Conservation (phyloP, 2,888 invertebrate species). For the Ceraclea dissimilis region DNA sequence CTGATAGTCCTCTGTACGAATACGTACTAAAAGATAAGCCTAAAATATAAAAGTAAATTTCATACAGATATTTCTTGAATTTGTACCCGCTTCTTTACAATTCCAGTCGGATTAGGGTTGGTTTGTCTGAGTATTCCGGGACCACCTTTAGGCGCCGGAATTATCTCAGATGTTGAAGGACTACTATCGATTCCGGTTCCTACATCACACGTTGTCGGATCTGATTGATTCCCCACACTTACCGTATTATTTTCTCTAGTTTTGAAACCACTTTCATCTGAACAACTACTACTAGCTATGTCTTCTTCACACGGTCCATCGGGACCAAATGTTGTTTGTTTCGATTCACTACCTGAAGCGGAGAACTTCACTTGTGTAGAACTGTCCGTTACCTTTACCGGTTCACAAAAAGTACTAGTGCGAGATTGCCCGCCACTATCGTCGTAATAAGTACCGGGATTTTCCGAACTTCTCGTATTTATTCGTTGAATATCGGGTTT, state of each 20-base stretch:
- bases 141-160: constrained; percentile 49
- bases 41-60: constrained; percentile 29
- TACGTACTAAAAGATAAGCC: not conserved
- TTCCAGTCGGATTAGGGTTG: constrained; percentile 52
- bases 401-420: constrained; percentile 38
- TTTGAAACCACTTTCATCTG: constrained; percentile 42
- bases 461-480: constrained; percentile 36
- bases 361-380: constrained; percentile 48
- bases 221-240: constrained; percentile 39
- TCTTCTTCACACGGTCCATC: constrained; percentile 29
- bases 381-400: constrained; percentile 46
- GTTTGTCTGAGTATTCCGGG: constrained; percentile 54
- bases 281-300: constrained; percentile 31
- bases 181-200: constrained; percentile 31
- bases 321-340: constrained; percentile 25
- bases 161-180: constrained; percentile 52
- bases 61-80: constrained; percentile 90
- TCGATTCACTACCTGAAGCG: constrained; percentile 29
- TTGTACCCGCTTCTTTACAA: constrained; percentile 83
- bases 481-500: constrained; percentile 47
- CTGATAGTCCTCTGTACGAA: not conserved
- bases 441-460: constrained; percentile 17
- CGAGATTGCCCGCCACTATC: constrained; percentile 25
- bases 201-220: constrained; percentile 44
- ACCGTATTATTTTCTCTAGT: constrained; percentile 37